Conservation (phyloP, 2,797 vertebrate species). For the Rhinogobio ventralis region DNA sequence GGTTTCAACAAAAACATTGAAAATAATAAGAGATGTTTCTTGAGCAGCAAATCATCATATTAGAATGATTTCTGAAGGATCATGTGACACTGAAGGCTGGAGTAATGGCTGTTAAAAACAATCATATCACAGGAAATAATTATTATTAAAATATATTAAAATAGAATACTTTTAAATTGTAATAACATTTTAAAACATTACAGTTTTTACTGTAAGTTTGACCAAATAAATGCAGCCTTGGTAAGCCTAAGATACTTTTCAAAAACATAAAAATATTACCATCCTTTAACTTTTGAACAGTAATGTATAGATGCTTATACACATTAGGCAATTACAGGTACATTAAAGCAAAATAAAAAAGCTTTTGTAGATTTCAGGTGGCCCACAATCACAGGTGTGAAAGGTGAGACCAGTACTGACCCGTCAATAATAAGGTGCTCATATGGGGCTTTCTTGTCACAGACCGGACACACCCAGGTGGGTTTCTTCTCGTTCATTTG, state of each 20-base stretch:
- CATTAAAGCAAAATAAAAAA: neutral
- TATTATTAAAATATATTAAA: neutral
- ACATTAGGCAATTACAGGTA: neutral
- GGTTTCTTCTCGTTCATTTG: slow-evolving; percentile 99
- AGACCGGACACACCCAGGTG: slow-evolving; percentile 98
- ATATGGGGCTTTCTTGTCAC: slow-evolving; percentile 97
- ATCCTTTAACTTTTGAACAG: neutral
- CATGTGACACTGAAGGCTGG: neutral
- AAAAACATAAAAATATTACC: neutral
- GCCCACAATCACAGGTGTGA: neutral
- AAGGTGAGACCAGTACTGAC: slow-evolving; percentile 75
- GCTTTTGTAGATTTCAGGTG: slow-evolving; percentile 1
- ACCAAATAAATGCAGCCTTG: neutral
- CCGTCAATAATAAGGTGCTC: slow-evolving; percentile 98
- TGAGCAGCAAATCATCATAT: neutral
- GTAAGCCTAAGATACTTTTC: neutral
- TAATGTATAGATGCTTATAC: neutral
- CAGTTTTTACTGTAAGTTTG: neutral
- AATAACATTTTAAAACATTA: neutral
- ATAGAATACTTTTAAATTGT: neutral
- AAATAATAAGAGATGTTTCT: neutral
- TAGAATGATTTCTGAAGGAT: neutral
- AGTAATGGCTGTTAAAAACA: neutral
- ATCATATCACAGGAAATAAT: neutral
- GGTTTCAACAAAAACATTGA: too few species aligned